These are phyloP conservation scores for Listronotus oregonensis DNA, from an alignment of 1,140 invertebrate species.

Conservation along the genomic window DNA sequence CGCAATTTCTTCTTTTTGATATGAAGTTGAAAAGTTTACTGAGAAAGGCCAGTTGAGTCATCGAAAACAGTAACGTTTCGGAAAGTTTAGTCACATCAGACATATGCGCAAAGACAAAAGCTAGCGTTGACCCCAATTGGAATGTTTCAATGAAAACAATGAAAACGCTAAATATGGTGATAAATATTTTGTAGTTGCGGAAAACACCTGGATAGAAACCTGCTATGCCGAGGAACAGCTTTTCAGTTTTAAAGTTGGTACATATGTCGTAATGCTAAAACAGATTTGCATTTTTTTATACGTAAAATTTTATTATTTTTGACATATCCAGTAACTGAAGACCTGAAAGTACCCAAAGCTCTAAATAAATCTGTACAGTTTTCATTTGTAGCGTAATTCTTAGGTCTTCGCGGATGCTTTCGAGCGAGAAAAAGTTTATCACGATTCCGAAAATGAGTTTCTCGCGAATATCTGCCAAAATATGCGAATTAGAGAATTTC, in stretches of 20 bases:
- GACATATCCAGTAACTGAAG: no score
- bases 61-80: slow-evolving; percentile 31
- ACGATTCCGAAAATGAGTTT: no score
- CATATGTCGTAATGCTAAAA: slow-evolving; percentile 14
- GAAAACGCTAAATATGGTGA: slow-evolving; percentile 6
- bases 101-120: slow-evolving; percentile 1
- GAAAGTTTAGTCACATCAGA: slow-evolving; percentile 15
- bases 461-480: no score
- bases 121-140: slow-evolving; percentile 5
- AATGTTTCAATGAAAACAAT: slow-evolving; percentile 11
- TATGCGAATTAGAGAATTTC: no score
- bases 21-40: slow-evolving; percentile 30
- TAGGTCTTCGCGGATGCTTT: no score
- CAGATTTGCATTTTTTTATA: no score
- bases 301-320: no score
- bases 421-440: no score
- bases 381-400: no score
- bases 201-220: slow-evolving; percentile 26
- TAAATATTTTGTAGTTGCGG: slow-evolving; percentile 5
- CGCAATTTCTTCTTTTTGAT: background rate
- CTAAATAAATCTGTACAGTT: no score
- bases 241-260: slow-evolving; percentile 1
- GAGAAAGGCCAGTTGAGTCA: slow-evolving; percentile 29
- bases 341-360: no score
- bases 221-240: slow-evolving; percentile 8